Conservation (phyloP, 1,140 invertebrate genomes). For the Drosophila aff. region DNA sequence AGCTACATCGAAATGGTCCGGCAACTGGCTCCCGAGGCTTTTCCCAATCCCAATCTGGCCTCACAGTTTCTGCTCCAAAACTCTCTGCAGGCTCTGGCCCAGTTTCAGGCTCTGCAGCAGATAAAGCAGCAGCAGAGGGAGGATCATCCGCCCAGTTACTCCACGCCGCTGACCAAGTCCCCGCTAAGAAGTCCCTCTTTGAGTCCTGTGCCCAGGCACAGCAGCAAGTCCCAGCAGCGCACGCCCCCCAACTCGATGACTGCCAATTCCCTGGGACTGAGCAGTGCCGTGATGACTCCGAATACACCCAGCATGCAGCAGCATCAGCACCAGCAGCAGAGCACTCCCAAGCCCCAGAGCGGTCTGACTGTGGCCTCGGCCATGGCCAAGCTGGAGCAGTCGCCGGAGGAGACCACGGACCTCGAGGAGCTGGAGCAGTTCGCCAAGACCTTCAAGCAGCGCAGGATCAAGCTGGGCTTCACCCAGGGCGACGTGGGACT, state of each 20-base stretch:
- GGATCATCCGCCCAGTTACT: slow-evolving; percentile 74
- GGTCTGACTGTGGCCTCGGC: slow-evolving; percentile 84
- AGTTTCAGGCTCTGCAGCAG: slow-evolving; percentile 92
- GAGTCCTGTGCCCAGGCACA: slow-evolving; percentile 81
- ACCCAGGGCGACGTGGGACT: slow-evolving; percentile 94
- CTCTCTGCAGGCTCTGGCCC: slow-evolving; percentile 90
- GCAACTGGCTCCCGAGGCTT: slow-evolving; percentile 68
- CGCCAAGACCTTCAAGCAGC: slow-evolving; percentile 98
- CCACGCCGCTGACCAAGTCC: slow-evolving; percentile 84
- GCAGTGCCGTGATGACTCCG: slow-evolving; percentile 86
- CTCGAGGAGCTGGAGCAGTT: slow-evolving; percentile 98
- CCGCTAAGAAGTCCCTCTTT: slow-evolving; percentile 86
- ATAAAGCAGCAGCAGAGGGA: slow-evolving; percentile 88
- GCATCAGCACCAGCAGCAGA: slow-evolving; percentile 35
- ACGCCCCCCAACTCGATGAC: slow-evolving; percentile 84
- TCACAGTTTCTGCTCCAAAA: slow-evolving; percentile 81
- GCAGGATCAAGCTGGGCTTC: slow-evolving; percentile 97
- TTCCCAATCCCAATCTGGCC: slow-evolving; percentile 73
- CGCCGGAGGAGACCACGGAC: slow-evolving; percentile 96
- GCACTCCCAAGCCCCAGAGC: slow-evolving; percentile 56
- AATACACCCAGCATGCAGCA: slow-evolving; percentile 86
- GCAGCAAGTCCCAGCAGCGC: slow-evolving; percentile 80
- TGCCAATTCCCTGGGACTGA: slow-evolving; percentile 55
- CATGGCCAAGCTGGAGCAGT: slow-evolving; percentile 89
- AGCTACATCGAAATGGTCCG: slow-evolving; percentile 84